Percentiles rank a stretch among this genome's conserved stretches.
These are phyloP conservation scores for Rhynchomys soricoides DNA, from an alignment of 2,113 vertebrate genomes.

Conservation along the genomic window DNA sequence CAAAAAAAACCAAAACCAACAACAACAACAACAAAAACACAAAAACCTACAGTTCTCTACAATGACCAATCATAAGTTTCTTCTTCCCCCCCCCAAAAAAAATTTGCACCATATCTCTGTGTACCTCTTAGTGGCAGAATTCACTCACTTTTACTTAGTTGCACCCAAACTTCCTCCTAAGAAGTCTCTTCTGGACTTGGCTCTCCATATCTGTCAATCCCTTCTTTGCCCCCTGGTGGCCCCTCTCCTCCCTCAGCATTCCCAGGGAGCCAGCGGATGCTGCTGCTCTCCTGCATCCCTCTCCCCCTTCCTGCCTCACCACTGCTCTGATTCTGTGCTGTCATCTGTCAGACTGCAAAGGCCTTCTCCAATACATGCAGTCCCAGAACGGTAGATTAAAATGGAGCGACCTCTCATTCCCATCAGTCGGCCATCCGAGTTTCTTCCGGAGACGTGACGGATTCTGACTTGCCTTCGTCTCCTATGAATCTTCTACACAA, in stretches of 20 bases:
- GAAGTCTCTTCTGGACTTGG: not conserved
- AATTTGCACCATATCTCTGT: too few species aligned
- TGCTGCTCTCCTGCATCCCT: not conserved
- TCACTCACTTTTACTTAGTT: not conserved
- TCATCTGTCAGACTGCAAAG: not conserved
- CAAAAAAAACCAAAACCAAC: too few species aligned
- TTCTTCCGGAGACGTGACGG: not conserved
- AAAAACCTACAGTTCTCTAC: not conserved
- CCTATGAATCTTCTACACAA: not conserved
- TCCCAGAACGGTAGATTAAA: not conserved
- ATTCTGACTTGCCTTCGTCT: not conserved
- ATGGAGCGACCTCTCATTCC: not conserved
- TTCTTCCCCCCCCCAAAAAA: not conserved
- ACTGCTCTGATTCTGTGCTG: not conserved
- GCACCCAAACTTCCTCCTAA: not conserved
- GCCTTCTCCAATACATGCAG: not conserved
- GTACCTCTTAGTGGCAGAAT: not conserved
- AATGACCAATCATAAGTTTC: not conserved
- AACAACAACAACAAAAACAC: not conserved
- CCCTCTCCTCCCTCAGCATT: not conserved
- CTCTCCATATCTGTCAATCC: not conserved
- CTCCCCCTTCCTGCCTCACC: not conserved
- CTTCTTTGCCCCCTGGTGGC: not conserved
- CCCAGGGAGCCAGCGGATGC: not conserved
- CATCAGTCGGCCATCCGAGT: not conserved